Evolutionary conservation across 2,113 vertebrate species (phyloP).

Genomic region (Pterophyllum scalare): DNA sequence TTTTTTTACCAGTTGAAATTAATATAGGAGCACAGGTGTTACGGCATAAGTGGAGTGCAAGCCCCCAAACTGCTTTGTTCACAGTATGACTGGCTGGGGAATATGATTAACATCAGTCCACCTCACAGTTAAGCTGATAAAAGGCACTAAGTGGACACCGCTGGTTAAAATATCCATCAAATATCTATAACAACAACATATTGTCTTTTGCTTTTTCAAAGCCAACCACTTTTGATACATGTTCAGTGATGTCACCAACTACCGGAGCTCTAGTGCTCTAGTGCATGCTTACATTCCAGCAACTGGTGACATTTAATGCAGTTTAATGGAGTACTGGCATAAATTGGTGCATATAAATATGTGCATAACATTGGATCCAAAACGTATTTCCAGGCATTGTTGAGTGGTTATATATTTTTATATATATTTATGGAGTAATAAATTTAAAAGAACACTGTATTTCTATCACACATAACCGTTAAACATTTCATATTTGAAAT

Average conservation of each 20-base stretch:
- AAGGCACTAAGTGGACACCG: background rate
- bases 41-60: background rate
- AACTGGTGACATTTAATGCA: too few relatives aligned
- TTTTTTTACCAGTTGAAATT: background rate
- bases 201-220: background rate
- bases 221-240: too few relatives aligned
- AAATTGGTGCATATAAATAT: background rate
- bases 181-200: background rate
- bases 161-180: background rate
- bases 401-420: too few relatives aligned
- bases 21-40: background rate
- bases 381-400: too few relatives aligned
- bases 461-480: too few relatives aligned
- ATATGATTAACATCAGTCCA: slow-evolving; percentile 1
- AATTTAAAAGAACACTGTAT: too few relatives aligned
- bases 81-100: background rate
- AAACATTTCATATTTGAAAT: background rate
- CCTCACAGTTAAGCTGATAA: background rate
- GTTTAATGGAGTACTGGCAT: too few relatives aligned
- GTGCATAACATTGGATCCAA: too few relatives aligned
- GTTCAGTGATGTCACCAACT: too few relatives aligned
- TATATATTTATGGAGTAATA: too few relatives aligned
- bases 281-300: too few relatives aligned
- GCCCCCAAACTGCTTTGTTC: background rate
- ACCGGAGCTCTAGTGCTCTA: too few relatives aligned